These are phyloP conservation scores for Oscheius myriophilus DNA, from an alignment of 2,888 invertebrate genomes.

Conservation along the genomic window DNA sequence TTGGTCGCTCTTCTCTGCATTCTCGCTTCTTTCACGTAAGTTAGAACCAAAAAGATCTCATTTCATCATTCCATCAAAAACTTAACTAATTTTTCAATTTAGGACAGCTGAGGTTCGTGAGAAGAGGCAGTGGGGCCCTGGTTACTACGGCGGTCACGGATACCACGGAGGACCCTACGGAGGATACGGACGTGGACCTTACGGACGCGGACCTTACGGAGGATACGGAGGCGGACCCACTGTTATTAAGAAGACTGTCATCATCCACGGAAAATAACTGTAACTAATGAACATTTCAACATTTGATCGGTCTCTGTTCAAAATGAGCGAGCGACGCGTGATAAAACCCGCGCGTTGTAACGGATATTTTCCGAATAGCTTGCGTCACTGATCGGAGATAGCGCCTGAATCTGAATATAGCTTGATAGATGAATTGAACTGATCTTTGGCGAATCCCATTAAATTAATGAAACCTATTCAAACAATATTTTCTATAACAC, in stretches of 20 bases:
- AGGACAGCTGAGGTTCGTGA: neutral
- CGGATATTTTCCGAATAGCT: too few species aligned
- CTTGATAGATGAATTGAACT: too few species aligned
- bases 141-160: conserved; percentile 29
- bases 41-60: neutral
- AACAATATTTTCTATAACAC: too few species aligned
- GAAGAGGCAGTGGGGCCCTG: conserved; percentile 15
- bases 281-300: conserved; percentile 1
- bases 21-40: conserved; percentile 18
- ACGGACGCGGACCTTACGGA: conserved; percentile 34
- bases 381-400: too few species aligned
- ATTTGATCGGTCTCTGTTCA: too few species aligned
- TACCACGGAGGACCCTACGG: conserved; percentile 28
- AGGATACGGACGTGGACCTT: conserved; percentile 28
- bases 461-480: too few species aligned
- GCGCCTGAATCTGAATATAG: too few species aligned
- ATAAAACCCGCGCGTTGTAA: too few species aligned
- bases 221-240: conserved; percentile 38
- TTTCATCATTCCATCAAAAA: too few species aligned
- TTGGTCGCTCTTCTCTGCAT: conserved; percentile 17
- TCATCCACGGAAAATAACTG: conserved; percentile 34
- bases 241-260: conserved; percentile 44
- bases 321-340: too few species aligned
- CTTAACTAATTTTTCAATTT: neutral
- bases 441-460: too few species aligned